Base-by-base conservation (phyloP, 2,113 vertebrate genomes). In the Chaenogobius annularis region DNA sequence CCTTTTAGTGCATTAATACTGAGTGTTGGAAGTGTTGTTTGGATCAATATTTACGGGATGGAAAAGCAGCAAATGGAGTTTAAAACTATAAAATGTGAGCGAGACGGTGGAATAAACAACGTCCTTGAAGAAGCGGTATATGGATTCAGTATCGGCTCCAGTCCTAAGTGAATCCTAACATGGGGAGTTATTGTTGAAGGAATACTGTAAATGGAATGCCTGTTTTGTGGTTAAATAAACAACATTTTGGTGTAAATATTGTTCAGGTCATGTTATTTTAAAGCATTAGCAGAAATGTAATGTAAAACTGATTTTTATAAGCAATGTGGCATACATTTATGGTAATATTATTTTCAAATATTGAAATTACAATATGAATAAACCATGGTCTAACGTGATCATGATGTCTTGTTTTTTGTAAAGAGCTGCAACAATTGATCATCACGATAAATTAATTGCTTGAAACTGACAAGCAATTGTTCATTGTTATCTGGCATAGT, bases 1-100 rank as follows among this genome's bases (percentile, higher is more conserved):
- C 67, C 73, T 74, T 86, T 79, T 83, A 79, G 78, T 83, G 78
- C 89, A 83, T 80, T 80, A 83, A 88, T 85, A 75, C 69, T 0
- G 46, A 8, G 66, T 70, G 78, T 81, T 81, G 79, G 70, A 77
- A 64, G 74, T 56, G 76, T 58, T 76, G 74, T 66, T 73, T 37
- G 26, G 31, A 85, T 85, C 87, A 10, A 79, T 85, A 77, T 70
- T 48, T 66, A 77, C 71, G 64, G 73, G 76, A 68, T 66, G 79
- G 61, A 58, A 54, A 69, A 68, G 52, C 70, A 54, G 79, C 67
- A 84, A 87, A 88, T 82, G 80, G 86, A 86, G 83, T 76, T 70
- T 58, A 66, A 66, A 64, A 17, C 48, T 22, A 69, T 72, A 76
- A 83, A 74, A 78, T 78, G 73, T 76, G 62, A 83, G 76, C 2